These are phyloP conservation scores for Scaptomyza montana DNA, from an alignment of 1,140 invertebrate species.

Conservation along the genomic window DNA sequence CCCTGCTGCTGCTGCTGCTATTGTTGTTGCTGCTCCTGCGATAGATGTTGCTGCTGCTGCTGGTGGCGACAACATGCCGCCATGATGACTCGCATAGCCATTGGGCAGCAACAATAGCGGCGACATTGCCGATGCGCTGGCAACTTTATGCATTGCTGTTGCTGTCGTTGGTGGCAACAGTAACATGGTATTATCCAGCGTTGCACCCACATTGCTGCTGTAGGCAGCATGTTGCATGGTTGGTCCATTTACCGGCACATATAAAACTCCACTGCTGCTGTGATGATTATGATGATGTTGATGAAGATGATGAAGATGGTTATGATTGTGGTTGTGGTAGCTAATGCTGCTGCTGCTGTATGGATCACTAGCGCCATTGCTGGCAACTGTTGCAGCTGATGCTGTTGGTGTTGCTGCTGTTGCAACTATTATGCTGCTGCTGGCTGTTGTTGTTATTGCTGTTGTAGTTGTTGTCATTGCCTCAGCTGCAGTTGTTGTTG, in stretches of 20 bases:
- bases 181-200: slow-evolving; percentile 43
- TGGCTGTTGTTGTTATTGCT: not conserved
- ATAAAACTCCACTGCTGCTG: slow-evolving; percentile 45
- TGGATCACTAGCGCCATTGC: slow-evolving; percentile 27
- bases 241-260: slow-evolving; percentile 63
- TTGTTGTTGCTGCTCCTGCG: not conserved
- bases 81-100: slow-evolving; percentile 51
- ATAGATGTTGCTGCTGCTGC: not conserved
- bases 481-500: not conserved
- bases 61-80: slow-evolving; percentile 45
- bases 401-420: slow-evolving; percentile 1
- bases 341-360: slow-evolving; percentile 13
- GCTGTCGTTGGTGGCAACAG: slow-evolving; percentile 28
- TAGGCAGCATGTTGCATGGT: slow-evolving; percentile 64
- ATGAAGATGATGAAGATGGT: slow-evolving; percentile 1
- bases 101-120: slow-evolving; percentile 53
- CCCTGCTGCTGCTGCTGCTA: not conserved
- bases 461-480: not conserved
- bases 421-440: slow-evolving; percentile 7
- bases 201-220: slow-evolving; percentile 58
- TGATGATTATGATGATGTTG: slow-evolving; percentile 7
- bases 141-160: slow-evolving; percentile 12
- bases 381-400: slow-evolving; percentile 10
- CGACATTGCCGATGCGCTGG: slow-evolving; percentile 30
- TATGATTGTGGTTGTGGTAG: slow-evolving; percentile 6